These are phyloP conservation scores for Cyclura pinguis DNA, from an alignment of 2,797 vertebrate genomes.

Conservation along the genomic window DNA sequence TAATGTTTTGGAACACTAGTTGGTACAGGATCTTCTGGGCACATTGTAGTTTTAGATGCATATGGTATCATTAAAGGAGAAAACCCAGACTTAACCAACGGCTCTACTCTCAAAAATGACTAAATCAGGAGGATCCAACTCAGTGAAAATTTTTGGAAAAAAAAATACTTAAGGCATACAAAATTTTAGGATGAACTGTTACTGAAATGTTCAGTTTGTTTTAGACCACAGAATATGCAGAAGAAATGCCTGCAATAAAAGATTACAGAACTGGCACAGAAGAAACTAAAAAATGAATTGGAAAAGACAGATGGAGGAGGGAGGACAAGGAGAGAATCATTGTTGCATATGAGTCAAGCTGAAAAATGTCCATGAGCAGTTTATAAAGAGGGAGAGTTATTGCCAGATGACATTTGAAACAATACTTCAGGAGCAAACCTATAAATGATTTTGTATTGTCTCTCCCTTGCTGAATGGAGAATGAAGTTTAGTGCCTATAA, in stretches of 20 bases:
- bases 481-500: conserved; percentile 38
- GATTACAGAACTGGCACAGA: conserved; percentile 1
- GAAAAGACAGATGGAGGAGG: background rate
- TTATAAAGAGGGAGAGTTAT: conserved; percentile 33
- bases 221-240: background rate
- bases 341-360: conserved; percentile 16
- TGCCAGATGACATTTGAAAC: conserved; percentile 30
- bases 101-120: background rate
- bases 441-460: conserved; percentile 30
- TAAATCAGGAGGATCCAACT: background rate
- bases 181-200: background rate
- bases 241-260: background rate
- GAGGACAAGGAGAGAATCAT: background rate
- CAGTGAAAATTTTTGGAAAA: background rate
- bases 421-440: conserved; percentile 35
- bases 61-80: background rate
- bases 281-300: background rate
- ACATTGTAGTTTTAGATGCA: background rate
- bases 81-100: background rate
- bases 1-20: background rate
- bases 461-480: conserved; percentile 16
- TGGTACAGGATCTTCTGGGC: background rate
- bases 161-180: background rate
- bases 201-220: background rate
- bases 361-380: conserved; percentile 21